Conservation (phyloP, 2,797 vertebrate species). For the Momotus momota region DNA sequence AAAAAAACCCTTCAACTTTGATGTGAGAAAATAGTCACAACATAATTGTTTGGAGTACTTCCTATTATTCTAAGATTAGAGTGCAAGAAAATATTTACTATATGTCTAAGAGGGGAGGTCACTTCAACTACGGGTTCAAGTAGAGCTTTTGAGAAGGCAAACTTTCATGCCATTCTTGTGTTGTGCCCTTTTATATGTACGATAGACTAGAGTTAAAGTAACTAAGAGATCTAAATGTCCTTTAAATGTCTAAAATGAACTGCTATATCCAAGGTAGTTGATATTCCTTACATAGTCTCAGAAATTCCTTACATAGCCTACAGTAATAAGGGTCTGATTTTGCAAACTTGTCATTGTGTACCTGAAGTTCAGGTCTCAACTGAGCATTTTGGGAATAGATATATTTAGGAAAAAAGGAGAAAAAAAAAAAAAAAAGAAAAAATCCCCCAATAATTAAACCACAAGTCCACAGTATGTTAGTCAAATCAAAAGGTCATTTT, state of each 20-base stretch:
- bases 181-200: not conserved
- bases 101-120: not conserved
- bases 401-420: not conserved
- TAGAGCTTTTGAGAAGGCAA: not conserved
- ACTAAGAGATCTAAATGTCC: not conserved
- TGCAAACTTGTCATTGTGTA: not conserved
- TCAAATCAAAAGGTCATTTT: not conserved
- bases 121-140: not conserved
- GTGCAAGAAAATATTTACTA: not conserved
- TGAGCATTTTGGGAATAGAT: not conserved
- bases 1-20: not conserved
- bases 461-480: not conserved
- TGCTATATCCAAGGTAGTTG: not conserved
- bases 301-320: too few relatives aligned
- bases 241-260: not conserved
- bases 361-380: not conserved
- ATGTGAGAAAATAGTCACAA: not conserved
- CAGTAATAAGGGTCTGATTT: not conserved
- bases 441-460: not conserved
- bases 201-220: not conserved
- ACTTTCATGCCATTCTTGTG: not conserved
- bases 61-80: constrained; percentile 5
- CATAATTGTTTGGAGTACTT: constrained; percentile 2
- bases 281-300: not conserved
- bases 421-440: not conserved